phyloP scores from a whole-genome alignment of 92 coral and sea anemone genomes.

The Epizoanthus scotinus region DNA sequence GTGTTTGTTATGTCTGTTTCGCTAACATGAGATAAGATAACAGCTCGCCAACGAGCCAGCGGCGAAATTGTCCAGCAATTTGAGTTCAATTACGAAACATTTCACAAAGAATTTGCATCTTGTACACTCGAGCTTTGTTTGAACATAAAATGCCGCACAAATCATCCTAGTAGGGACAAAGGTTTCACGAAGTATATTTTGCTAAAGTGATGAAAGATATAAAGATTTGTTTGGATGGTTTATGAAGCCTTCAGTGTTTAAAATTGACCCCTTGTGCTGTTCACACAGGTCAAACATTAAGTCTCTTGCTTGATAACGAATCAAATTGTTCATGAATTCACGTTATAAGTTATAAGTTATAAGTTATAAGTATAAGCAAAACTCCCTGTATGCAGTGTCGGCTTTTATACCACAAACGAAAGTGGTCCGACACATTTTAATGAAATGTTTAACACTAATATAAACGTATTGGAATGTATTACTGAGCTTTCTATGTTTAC shows the following conservation, averaged over 20 bases:
- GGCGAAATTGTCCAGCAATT: too few relatives aligned
- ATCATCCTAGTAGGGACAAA: background rate
- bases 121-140: background rate
- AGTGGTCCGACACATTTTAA: background rate
- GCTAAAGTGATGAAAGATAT: slow-evolving; percentile 33
- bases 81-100: background rate
- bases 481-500: too few relatives aligned
- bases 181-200: background rate
- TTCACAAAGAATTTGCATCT: background rate
- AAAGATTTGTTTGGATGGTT: slow-evolving; percentile 13
- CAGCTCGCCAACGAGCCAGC: background rate
- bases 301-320: background rate
- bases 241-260: slow-evolving; percentile 24
- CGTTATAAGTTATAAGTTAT: too few relatives aligned
- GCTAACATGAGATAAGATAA: background rate
- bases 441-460: background rate
- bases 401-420: background rate
- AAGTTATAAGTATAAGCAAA: background rate
- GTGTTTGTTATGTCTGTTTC: background rate
- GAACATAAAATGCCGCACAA: background rate
- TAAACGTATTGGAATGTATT: background rate
- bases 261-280: slow-evolving; percentile 34
- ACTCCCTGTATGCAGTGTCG: background rate
- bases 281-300: slow-evolving; percentile 8
- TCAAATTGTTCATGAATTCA: background rate